Percentiles rank a stretch among this genome's conserved stretches.
These are phyloP conservation scores for Mya arenaria DNA, from an alignment of 1,140 invertebrate species.

Conservation along the genomic window DNA sequence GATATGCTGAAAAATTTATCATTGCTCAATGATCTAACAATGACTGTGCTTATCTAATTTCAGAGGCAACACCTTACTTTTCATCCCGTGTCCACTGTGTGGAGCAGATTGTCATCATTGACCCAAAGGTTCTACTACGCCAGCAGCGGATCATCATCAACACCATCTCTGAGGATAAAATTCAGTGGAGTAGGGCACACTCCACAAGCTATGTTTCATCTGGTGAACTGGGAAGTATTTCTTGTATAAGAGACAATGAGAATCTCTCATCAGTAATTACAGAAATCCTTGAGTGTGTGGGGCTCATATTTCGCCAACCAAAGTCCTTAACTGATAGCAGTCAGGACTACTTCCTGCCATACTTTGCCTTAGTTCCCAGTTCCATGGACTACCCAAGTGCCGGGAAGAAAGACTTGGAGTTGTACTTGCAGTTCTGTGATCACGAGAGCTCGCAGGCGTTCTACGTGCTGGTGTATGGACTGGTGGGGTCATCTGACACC, in stretches of 20 bases:
- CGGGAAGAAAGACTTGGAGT: slow-evolving; percentile 34
- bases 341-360: slow-evolving; percentile 37
- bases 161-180: slow-evolving; percentile 27
- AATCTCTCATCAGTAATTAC: not conserved
- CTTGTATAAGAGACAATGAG: not conserved
- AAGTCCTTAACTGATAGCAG: not conserved
- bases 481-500: slow-evolving; percentile 6
- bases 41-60: too few species aligned
- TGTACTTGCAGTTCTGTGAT: slow-evolving; percentile 40
- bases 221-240: not conserved
- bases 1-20: too few species aligned
- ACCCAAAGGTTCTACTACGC: slow-evolving; percentile 31
- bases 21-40: too few species aligned
- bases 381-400: not conserved
- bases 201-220: slow-evolving; percentile 13
- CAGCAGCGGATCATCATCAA: not conserved
- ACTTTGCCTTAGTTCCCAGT: slow-evolving; percentile 24
- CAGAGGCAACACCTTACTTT: slow-evolving; percentile 45
- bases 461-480: slow-evolving; percentile 13
- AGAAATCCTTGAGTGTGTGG: slow-evolving; percentile 39
- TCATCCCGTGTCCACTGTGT: not conserved
- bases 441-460: slow-evolving; percentile 19
- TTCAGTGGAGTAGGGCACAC: slow-evolving; percentile 6
- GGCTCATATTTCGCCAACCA: slow-evolving; percentile 34
- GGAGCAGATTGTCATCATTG: slow-evolving; percentile 27